These are phyloP conservation scores for Drosophila nr. medialis DNA, from an alignment of 2,888 invertebrate species.

Conservation along the genomic window DNA sequence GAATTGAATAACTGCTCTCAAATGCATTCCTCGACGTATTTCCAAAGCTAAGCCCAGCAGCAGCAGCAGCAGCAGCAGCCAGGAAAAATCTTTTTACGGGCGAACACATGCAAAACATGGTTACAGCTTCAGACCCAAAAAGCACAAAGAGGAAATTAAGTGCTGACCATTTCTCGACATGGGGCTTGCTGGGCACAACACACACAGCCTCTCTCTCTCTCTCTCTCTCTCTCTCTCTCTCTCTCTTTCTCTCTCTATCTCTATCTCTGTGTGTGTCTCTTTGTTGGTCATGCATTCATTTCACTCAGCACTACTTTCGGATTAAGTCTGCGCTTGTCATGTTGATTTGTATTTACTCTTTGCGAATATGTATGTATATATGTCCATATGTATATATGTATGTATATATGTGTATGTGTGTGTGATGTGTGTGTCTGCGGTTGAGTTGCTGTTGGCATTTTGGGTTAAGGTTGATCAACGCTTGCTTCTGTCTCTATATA, in stretches of 20 bases:
- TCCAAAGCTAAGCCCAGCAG: slow-evolving; percentile 5
- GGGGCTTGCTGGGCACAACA: slow-evolving; percentile 24
- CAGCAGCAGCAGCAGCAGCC: not conserved
- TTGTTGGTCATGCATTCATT: slow-evolving; percentile 57
- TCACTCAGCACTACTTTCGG: slow-evolving; percentile 72
- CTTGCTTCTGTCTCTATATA: not conserved
- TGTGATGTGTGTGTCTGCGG: slow-evolving; percentile 56
- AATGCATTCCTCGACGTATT: slow-evolving; percentile 12
- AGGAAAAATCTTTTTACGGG: slow-evolving; percentile 15
- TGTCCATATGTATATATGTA: slow-evolving; percentile 11
- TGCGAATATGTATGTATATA: slow-evolving; percentile 19
- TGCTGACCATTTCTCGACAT: slow-evolving; percentile 75
- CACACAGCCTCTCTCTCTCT: not conserved
- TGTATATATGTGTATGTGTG: slow-evolving; percentile 14
- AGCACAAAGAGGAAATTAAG: slow-evolving; percentile 78
- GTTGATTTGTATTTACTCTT: slow-evolving; percentile 66
- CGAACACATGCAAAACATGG: slow-evolving; percentile 42
- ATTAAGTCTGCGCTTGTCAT: slow-evolving; percentile 72
- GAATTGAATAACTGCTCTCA: slow-evolving; percentile 18
- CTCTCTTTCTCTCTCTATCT: not conserved
- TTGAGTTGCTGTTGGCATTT: slow-evolving; percentile 55
- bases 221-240: not conserved
- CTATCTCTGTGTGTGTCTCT: not conserved
- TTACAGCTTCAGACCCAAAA: slow-evolving; percentile 20
- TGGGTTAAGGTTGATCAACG: slow-evolving; percentile 61